phyloP scores from a whole-genome alignment of 1,140 invertebrate species.

The Campodea augens region DNA sequence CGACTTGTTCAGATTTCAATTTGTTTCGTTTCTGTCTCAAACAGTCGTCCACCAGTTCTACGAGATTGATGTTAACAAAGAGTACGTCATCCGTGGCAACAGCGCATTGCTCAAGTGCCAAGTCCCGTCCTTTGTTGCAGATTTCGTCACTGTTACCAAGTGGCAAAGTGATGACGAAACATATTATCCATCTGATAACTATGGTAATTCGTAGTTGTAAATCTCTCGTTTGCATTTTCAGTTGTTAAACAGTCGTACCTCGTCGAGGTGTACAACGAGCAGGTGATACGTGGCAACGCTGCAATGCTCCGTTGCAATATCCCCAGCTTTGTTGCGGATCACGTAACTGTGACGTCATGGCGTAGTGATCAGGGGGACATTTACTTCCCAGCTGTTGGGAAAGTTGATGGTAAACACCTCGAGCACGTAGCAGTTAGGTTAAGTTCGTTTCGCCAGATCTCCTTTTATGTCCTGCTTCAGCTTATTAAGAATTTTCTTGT shows the following conservation, averaged over 20 bases:
- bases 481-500: too few species aligned
- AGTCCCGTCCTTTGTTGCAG: slow-evolving; percentile 26
- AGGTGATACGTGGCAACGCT: slow-evolving; percentile 74
- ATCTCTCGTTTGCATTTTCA: slow-evolving; percentile 56
- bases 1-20: too few species aligned
- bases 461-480: too few species aligned
- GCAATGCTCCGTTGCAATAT: slow-evolving; percentile 80
- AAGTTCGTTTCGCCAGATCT: too few species aligned
- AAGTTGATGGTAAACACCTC: too few species aligned
- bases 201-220: slow-evolving; percentile 54
- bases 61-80: slow-evolving; percentile 24
- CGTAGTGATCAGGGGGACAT: slow-evolving; percentile 53
- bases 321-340: slow-evolving; percentile 79
- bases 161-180: slow-evolving; percentile 51
- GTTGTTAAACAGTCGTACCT: slow-evolving; percentile 73
- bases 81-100: slow-evolving; percentile 16
- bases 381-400: slow-evolving; percentile 38
- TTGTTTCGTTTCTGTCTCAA: too few species aligned
- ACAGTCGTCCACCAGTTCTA: slow-evolving; percentile 26
- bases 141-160: slow-evolving; percentile 27
- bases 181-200: slow-evolving; percentile 37
- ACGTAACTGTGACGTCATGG: slow-evolving; percentile 75
- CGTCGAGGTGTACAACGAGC: slow-evolving; percentile 74
- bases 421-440: too few species aligned
- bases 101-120: slow-evolving; percentile 28